Evolutionary conservation across 1,140 invertebrate species (phyloP).

Genomic region (Apis cerana): DNA sequence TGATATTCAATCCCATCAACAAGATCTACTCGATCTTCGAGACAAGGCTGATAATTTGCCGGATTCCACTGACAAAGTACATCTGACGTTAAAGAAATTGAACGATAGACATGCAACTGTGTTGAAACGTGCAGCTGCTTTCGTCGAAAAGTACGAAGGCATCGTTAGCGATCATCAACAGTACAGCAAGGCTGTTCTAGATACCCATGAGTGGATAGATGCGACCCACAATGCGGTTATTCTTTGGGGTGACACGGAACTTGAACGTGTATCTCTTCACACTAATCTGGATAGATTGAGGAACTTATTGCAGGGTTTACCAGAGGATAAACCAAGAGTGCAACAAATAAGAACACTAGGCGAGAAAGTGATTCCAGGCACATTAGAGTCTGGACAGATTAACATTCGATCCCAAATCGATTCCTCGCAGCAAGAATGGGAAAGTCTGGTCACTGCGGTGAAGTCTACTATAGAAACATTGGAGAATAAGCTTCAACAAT

Average conservation of each 20-base stretch:
- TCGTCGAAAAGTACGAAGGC: slow-evolving; percentile 89
- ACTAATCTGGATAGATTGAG: slow-evolving; percentile 92
- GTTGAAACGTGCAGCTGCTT: slow-evolving; percentile 86
- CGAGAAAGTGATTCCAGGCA: slow-evolving; percentile 95
- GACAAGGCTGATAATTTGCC: slow-evolving; percentile 89
- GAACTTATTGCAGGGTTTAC: slow-evolving; percentile 89
- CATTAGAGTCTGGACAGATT: slow-evolving; percentile 91
- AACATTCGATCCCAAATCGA: slow-evolving; percentile 93
- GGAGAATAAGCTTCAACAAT: slow-evolving; percentile 92
- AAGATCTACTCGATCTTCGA: slow-evolving; percentile 91
- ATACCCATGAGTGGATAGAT: slow-evolving; percentile 95
- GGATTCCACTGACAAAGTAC: slow-evolving; percentile 85
- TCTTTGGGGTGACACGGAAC: slow-evolving; percentile 92
- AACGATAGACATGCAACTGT: slow-evolving; percentile 84
- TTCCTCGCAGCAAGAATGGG: slow-evolving; percentile 94
- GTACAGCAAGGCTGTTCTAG: slow-evolving; percentile 94
- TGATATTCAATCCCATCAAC: slow-evolving; percentile 93
- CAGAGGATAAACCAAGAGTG: slow-evolving; percentile 93
- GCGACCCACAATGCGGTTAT: slow-evolving; percentile 92
- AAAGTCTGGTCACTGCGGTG: slow-evolving; percentile 89
- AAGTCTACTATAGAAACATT: slow-evolving; percentile 89
- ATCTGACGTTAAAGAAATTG: slow-evolving; percentile 83
- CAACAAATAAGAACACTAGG: slow-evolving; percentile 90
- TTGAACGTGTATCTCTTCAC: slow-evolving; percentile 93
- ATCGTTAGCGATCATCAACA: slow-evolving; percentile 96